Percentiles rank a stretch among this genome's conserved stretches.
These are phyloP conservation scores for Ammodytes dubius DNA, from an alignment of 2,113 vertebrate genomes.

Conservation along the genomic window DNA sequence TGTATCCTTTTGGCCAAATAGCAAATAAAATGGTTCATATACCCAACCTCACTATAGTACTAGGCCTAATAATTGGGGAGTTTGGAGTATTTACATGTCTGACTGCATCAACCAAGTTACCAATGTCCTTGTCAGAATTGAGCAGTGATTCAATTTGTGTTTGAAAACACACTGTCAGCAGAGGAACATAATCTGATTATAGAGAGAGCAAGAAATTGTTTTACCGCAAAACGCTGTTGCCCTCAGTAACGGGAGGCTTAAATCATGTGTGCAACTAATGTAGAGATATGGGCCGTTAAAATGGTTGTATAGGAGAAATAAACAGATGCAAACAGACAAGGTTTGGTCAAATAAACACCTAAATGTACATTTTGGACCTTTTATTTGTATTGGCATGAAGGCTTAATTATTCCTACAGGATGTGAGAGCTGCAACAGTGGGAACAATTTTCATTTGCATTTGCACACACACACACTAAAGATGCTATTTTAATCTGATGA, in stretches of 20 bases:
- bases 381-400: too few species aligned
- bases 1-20: too few species aligned
- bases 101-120: conserved; percentile 4
- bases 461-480: conserved; percentile 29
- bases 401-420: conserved; percentile 43
- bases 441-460: conserved; percentile 41
- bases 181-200: conserved; percentile 59
- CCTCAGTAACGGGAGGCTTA: conserved; percentile 27
- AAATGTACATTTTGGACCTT: too few species aligned
- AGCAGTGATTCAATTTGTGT: conserved; percentile 49
- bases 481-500: conserved; percentile 62
- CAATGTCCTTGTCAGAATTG: conserved; percentile 26
- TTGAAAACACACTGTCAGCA: conserved; percentile 53
- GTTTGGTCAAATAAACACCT: too few species aligned
- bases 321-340: too few species aligned
- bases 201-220: conserved; percentile 30
- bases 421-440: conserved; percentile 2
- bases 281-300: too few species aligned
- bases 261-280: too few species aligned
- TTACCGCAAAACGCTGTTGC: conserved; percentile 27
- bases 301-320: too few species aligned
- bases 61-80: too few species aligned
- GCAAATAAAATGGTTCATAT: too few species aligned
- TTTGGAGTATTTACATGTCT: conserved; percentile 20
- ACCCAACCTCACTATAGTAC: too few species aligned